Base-by-base conservation (phyloP, 2,113 vertebrate species). In the Varanus salvator region DNA sequence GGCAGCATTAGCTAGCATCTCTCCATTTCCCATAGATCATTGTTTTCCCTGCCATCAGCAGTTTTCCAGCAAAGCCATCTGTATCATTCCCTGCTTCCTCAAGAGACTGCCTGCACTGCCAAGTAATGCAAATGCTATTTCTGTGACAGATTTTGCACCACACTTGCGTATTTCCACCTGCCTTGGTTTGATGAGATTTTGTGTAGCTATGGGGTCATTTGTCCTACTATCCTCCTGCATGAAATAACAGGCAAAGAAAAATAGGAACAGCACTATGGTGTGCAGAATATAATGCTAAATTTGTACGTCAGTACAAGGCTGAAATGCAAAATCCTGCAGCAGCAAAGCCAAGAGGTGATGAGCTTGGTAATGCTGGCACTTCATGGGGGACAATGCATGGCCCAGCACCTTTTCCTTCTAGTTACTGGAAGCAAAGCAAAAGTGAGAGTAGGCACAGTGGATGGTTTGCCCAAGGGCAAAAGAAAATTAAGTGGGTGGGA, bases 31-130 rank as follows among this genome's bases (percentile, higher is more conserved):
- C 0, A 77, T 44, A 48, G 57, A 50, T 54, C 31, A 0, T 1
- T 0, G 6, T 91, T 86, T 89, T 44, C 66, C 52, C 77, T 76
- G 82, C 71, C 69, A 12, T 75, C 82, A 6, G 48, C 3, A 15
- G 57, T 71, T 91, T 89, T 80, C 85, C 64, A 64, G 69, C 82
- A 83, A 88, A 91, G 27, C 38, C 48, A 77, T 87, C 64, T 72
- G 57, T 29, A 88, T 48, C 66, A 3, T 71, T 78, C 0, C 5
- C 74, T 71, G 78, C 85, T 19, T 78, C 90, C 87, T 80, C 0
- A 0, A 77, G 80, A 84, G 66, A 9, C 48, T 0, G 0, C 21
- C 80, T 76, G 78, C 0, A 0, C 75, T 17, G 85, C 90, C 80
- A 86, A 76, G 54, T 54, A 4, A 54, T 31, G 89, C 0, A 0